Conservation (phyloP, 1,140 invertebrate species). For the Dufourea novaeangliae region DNA sequence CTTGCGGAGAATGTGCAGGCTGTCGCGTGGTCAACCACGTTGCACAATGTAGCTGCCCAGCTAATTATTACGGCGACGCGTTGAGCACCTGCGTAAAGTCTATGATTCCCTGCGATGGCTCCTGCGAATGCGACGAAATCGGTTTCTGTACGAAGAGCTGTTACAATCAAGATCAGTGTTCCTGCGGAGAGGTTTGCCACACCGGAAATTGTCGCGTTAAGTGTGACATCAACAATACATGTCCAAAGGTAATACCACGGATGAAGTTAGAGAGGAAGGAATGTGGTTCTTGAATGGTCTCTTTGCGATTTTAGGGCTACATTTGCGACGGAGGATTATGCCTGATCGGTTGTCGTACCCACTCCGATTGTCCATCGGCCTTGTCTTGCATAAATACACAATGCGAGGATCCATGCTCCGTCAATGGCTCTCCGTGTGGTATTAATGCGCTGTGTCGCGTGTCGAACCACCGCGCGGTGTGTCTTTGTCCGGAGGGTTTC, state of each 20-base stretch:
- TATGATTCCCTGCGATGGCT: slow-evolving; percentile 85
- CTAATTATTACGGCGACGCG: slow-evolving; percentile 91
- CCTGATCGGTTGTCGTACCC: slow-evolving; percentile 88
- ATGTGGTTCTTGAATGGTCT: no score
- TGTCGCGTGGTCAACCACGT: slow-evolving; percentile 92
- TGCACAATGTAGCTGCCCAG: slow-evolving; percentile 91
- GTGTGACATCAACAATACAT: slow-evolving; percentile 82
- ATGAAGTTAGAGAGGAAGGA: no score
- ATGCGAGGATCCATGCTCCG: slow-evolving; percentile 89
- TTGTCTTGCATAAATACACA: slow-evolving; percentile 88
- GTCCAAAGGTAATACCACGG: slow-evolving; percentile 81
- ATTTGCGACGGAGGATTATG: slow-evolving; percentile 86
- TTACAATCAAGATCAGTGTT: slow-evolving; percentile 85
- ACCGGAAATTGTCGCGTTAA: slow-evolving; percentile 84
- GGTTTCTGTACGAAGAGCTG: slow-evolving; percentile 90
- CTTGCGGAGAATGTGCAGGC: slow-evolving; percentile 91
- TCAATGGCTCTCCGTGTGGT: slow-evolving; percentile 85
- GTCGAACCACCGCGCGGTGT: slow-evolving; percentile 90
- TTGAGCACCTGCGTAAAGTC: slow-evolving; percentile 87
- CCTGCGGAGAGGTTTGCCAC: slow-evolving; percentile 88
- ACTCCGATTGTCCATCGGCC: slow-evolving; percentile 90
- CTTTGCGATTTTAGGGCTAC: slow-evolving; percentile 78
- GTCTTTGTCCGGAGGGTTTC: slow-evolving; percentile 92
- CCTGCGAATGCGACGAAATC: slow-evolving; percentile 89
- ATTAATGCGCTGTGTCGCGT: slow-evolving; percentile 89